Evolutionary conservation across 2,888 invertebrate genomes (phyloP).

Genomic region (Automeris io): DNA sequence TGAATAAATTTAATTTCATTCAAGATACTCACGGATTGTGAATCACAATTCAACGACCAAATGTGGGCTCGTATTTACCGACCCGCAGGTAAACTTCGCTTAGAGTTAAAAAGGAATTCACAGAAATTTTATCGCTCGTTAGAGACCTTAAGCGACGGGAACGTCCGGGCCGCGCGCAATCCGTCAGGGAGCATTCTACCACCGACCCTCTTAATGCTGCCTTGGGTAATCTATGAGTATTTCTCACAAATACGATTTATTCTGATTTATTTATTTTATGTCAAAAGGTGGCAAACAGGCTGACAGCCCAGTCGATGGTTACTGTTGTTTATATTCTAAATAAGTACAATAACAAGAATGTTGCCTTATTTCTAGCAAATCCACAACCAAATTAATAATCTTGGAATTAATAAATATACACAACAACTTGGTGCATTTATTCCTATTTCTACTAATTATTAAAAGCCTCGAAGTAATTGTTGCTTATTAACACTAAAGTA

Average conservation of each 20-base stretch:
- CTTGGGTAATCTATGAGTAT: slow-evolving; percentile 4
- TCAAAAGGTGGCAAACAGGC: too few species aligned
- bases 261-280: too few species aligned
- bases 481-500: too few species aligned
- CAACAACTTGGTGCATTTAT: too few species aligned
- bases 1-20: slow-evolving; percentile 38
- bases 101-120: slow-evolving; percentile 68
- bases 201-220: slow-evolving; percentile 19
- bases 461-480: too few species aligned
- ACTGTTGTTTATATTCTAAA: too few species aligned
- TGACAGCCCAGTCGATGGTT: too few species aligned
- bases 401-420: too few species aligned
- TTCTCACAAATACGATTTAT: background rate
- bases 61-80: slow-evolving; percentile 67
- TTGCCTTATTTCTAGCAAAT: too few species aligned
- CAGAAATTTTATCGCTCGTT: slow-evolving; percentile 69
- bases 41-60: slow-evolving; percentile 62
- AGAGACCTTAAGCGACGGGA: slow-evolving; percentile 57
- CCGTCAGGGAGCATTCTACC: slow-evolving; percentile 14
- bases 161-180: slow-evolving; percentile 31
- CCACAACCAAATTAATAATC: too few species aligned
- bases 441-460: too few species aligned
- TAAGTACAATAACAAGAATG: too few species aligned
- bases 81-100: slow-evolving; percentile 69
- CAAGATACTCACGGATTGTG: slow-evolving; percentile 54